phyloP scores from a whole-genome alignment of 1,140 invertebrate genomes.

The Ceratina japonica region DNA sequence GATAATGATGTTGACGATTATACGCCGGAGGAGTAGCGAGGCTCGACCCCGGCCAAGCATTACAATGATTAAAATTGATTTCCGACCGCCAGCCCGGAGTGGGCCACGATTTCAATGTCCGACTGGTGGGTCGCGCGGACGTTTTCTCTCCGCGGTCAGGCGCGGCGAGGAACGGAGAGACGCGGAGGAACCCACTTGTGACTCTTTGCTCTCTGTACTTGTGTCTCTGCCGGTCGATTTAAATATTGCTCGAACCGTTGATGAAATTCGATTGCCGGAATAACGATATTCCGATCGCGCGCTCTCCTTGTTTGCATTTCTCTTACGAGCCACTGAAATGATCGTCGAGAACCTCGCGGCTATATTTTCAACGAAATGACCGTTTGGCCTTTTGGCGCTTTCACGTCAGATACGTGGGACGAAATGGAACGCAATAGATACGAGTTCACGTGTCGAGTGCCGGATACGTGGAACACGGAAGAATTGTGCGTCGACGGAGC shows the following conservation, averaged over 20 bases:
- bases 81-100: neutral
- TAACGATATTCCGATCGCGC: neutral
- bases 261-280: slow-evolving; percentile 5
- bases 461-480: neutral
- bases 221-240: neutral
- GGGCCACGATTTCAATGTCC: neutral
- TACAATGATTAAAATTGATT: slow-evolving; percentile 44
- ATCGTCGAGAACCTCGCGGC: no score
- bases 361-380: no score
- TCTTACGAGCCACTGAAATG: no score
- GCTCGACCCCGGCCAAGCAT: neutral
- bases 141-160: neutral
- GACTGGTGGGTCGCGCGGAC: neutral
- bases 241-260: neutral
- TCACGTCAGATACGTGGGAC: no score
- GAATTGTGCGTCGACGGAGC: neutral
- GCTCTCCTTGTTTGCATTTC: no score
- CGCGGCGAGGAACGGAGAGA: neutral
- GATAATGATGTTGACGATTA: slow-evolving; percentile 14
- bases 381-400: no score
- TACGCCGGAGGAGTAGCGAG: no score
- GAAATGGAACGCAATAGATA: no score
- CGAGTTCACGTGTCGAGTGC: no score
- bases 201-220: neutral
- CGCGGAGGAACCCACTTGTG: neutral